Conservation (phyloP, 2,797 vertebrate species). For the Erpetoichthys calabaricus region DNA sequence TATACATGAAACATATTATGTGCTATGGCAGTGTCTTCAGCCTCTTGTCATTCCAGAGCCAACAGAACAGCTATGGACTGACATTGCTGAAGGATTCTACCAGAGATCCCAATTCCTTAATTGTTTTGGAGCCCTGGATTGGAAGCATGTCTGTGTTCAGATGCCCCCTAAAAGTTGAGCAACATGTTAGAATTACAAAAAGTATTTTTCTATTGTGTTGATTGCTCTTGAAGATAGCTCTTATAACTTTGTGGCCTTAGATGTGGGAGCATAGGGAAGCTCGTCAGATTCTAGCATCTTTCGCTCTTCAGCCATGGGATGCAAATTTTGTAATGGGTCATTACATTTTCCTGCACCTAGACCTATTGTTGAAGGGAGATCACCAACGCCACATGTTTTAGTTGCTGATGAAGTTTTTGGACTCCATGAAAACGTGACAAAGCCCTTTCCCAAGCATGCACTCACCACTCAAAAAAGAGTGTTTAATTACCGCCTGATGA, state of each 20-base stretch:
- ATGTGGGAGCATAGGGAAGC: conserved; percentile 7
- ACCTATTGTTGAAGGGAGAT: too few species aligned
- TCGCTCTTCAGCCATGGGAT: too few species aligned
- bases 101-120: conserved; percentile 9
- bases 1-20: conserved; percentile 8
- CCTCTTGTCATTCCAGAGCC: conserved; percentile 9
- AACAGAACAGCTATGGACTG: conserved; percentile 9
- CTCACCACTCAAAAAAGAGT: too few species aligned
- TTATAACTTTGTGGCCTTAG: conserved; percentile 8
- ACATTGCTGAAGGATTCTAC: conserved; percentile 5
- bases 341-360: too few species aligned
- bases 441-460: too few species aligned
- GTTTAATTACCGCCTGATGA: too few species aligned
- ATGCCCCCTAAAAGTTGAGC: conserved; percentile 6
- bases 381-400: too few species aligned
- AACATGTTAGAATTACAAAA: too few species aligned
- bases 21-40: conserved; percentile 6
- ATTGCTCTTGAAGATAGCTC: background rate
- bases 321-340: too few species aligned
- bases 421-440: too few species aligned
- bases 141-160: conserved; percentile 5
- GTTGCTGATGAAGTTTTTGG: too few species aligned
- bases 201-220: too few species aligned
- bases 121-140: conserved; percentile 7
- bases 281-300: background rate